These are phyloP conservation scores for Aurelia coerulea DNA, from an alignment of 30 jellyfish, hydroid and myxozoan genomes.

Conservation along the genomic window DNA sequence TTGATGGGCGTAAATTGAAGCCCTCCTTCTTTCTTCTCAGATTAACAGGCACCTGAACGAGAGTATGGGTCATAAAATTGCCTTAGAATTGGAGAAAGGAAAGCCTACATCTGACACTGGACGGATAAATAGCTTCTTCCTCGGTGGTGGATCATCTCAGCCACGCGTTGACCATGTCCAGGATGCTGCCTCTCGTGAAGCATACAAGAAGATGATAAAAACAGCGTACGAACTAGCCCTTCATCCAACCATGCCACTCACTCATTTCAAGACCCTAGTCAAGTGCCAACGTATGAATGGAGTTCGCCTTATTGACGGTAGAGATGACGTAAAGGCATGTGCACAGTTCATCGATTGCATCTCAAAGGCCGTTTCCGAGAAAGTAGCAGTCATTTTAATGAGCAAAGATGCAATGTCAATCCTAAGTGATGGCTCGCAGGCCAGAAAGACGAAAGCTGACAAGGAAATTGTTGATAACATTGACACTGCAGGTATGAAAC, in stretches of 20 bases:
- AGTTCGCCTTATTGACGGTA: conserved; percentile 33
- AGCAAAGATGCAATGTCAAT: conserved; percentile 19
- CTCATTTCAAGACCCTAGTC: conserved; percentile 23
- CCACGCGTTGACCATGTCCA: conserved; percentile 33
- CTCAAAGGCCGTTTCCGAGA: conserved; percentile 32
- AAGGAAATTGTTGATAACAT: too few species aligned
- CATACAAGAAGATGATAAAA: neutral
- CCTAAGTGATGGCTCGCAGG: conserved; percentile 46
- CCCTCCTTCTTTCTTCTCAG: neutral
- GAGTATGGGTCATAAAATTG: conserved; percentile 6
- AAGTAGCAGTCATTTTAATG: conserved; percentile 24
- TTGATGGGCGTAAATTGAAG: neutral
- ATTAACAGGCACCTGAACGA: neutral
- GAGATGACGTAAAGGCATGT: conserved; percentile 19
- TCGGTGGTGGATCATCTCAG: neutral
- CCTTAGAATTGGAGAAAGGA: conserved; percentile 4
- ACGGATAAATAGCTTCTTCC: conserved; percentile 10
- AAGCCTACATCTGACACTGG: conserved; percentile 3
- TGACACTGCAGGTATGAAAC: too few species aligned
- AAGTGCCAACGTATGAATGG: conserved; percentile 44
- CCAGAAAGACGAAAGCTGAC: conserved; percentile 54
- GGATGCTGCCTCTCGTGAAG: conserved; percentile 1
- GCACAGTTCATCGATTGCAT: conserved; percentile 24
- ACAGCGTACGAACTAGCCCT: conserved; percentile 44
- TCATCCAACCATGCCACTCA: conserved; percentile 50